A percentile compares a stretch with the other conserved stretches of the same genome.
Evolutionary conservation across 2,797 vertebrate genomes (phyloP).

Genomic region (Clarias fuscus): DNA sequence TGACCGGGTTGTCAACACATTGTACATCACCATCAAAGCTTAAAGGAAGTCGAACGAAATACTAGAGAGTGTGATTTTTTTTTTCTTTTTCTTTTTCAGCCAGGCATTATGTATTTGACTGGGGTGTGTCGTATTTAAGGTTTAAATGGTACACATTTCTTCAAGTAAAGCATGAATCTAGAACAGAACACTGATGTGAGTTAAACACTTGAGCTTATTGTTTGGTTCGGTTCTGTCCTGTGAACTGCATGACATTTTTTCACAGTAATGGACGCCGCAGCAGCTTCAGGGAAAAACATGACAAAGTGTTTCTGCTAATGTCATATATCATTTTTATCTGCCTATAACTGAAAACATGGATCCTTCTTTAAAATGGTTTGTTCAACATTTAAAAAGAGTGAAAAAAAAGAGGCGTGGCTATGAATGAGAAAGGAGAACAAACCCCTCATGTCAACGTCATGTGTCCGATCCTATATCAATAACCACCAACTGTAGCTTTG

Average conservation of each 20-base stretch:
- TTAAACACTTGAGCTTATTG: neutral
- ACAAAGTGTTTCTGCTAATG: neutral
- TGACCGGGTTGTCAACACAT: too few species aligned
- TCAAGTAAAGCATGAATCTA: neutral
- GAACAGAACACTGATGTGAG: neutral
- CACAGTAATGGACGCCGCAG: neutral
- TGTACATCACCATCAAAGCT: too few species aligned
- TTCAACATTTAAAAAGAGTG: neutral
- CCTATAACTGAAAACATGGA: neutral
- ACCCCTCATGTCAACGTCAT: slow-evolving; percentile 44
- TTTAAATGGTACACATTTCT: neutral
- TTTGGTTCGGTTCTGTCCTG: neutral
- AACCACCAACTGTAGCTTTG: slow-evolving; percentile 31
- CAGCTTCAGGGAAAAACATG: neutral
- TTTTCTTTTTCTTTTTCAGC: too few species aligned
- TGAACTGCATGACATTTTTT: neutral
- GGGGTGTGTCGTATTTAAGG: neutral
- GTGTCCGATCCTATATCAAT: slow-evolving; percentile 42
- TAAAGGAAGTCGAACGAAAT: too few species aligned
- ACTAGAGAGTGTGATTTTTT: too few species aligned
- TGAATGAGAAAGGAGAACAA: slow-evolving; percentile 45
- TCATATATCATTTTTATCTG: neutral
- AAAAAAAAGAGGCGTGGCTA: slow-evolving; percentile 45
- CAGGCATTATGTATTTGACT: neutral
- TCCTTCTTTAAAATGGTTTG: neutral